These are phyloP conservation scores for Rhabdomys dilectus DNA, from an alignment of 2,113 vertebrate genomes.

Conservation along the genomic window DNA sequence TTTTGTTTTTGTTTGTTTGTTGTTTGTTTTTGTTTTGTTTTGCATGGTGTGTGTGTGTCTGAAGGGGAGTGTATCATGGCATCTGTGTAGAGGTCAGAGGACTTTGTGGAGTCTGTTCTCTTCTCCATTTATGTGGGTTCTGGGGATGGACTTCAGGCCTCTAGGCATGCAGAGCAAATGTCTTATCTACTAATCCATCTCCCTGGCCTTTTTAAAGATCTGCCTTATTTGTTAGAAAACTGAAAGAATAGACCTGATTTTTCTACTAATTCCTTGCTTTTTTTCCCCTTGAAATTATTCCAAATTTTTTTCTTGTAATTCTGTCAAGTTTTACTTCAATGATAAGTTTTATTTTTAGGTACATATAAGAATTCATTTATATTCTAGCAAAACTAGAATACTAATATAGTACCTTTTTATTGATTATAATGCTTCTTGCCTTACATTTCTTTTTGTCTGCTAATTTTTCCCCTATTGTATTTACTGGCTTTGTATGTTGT, in stretches of 20 bases:
- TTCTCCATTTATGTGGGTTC: not conserved
- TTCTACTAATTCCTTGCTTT: constrained; percentile 4
- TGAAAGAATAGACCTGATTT: not conserved
- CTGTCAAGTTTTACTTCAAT: constrained; percentile 21
- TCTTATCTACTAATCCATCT: not conserved
- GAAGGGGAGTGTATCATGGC: not conserved
- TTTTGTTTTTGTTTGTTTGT: too few relatives aligned
- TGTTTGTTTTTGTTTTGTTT: not conserved
- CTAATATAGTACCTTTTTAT: constrained; percentile 17
- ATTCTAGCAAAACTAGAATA: not conserved
- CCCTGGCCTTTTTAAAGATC: not conserved
- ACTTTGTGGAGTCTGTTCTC: not conserved
- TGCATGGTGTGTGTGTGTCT: not conserved
- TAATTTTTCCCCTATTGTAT: not conserved
- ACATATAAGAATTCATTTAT: not conserved
- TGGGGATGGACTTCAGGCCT: not conserved
- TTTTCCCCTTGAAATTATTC: not conserved
- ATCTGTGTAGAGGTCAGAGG: not conserved
- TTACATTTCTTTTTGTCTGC: constrained; percentile 43
- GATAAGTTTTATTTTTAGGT: constrained; percentile 8
- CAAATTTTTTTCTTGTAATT: constrained; percentile 44
- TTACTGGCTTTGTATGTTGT: not conserved
- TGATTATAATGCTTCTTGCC: constrained; percentile 1
- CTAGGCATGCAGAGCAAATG: not conserved
- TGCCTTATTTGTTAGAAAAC: constrained; percentile 51